Percentiles rank a stretch among this genome's conserved stretches.
Evolutionary conservation across 2,888 invertebrate genomes (phyloP).

Genomic region (Cosmia trapezina): DNA sequence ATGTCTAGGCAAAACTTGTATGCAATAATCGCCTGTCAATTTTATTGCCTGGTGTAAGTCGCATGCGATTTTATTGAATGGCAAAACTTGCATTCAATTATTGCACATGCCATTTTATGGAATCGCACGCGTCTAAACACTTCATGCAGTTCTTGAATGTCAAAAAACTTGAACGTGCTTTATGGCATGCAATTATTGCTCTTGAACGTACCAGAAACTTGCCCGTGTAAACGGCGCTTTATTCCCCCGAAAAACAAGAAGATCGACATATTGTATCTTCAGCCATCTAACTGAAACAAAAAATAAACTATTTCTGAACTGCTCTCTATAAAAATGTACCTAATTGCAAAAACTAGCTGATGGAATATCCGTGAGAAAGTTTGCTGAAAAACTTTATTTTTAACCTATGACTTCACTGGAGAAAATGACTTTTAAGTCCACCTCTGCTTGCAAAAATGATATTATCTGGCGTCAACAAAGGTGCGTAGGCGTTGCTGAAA

Average conservation of each 20-base stretch:
- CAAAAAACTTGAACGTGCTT: too few species aligned
- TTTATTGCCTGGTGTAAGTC: too few species aligned
- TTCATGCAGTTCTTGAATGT: too few species aligned
- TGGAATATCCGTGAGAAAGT: constrained; percentile 27
- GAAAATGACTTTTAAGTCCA: constrained; percentile 38
- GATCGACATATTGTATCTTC: not conserved
- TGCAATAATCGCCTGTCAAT: too few species aligned
- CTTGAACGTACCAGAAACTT: too few species aligned
- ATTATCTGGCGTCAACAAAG: constrained; percentile 58
- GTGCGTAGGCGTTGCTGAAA: constrained; percentile 59
- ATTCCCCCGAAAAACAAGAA: not conserved
- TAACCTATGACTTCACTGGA: constrained; percentile 32
- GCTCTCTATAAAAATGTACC: constrained; percentile 1
- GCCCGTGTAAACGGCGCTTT: too few species aligned
- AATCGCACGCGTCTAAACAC: too few species aligned
- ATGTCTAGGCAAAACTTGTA: too few species aligned
- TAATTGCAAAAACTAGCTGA: constrained; percentile 11
- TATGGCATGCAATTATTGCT: too few species aligned
- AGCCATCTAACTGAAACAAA: constrained; percentile 2
- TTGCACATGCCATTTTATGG: too few species aligned
- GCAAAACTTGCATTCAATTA: too few species aligned
- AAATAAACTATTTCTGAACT: not conserved
- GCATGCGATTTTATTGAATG: too few species aligned
- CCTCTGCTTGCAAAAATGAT: constrained; percentile 21
- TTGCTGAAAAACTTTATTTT: constrained; percentile 42